Evolutionary conservation across 1,140 invertebrate genomes (phyloP).

Genomic region (Ephestia elutella): DNA sequence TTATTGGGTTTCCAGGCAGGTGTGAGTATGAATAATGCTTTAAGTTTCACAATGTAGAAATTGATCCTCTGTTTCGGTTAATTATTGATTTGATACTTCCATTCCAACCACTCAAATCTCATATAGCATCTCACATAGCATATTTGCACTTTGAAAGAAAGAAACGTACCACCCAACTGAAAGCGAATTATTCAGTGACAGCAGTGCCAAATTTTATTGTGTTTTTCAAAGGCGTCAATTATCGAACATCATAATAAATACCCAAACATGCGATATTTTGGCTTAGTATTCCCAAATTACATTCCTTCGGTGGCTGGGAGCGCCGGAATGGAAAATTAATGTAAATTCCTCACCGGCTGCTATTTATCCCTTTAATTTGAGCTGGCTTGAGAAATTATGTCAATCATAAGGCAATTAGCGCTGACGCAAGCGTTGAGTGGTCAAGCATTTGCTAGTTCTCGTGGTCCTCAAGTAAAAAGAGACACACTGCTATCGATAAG

Average conservation of each 20-base stretch:
- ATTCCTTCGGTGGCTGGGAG: constrained; percentile 15
- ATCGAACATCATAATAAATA: not conserved
- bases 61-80: no score
- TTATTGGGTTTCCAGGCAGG: constrained; percentile 1
- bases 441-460: not conserved
- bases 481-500: no score
- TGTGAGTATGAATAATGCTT: not conserved
- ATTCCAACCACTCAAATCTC: no score
- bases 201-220: no score
- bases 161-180: no score
- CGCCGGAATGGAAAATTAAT: constrained; percentile 36
- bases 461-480: no score
- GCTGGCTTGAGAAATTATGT: constrained; percentile 8
- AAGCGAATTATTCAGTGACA: no score
- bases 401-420: constrained; percentile 2
- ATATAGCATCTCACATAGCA: no score
- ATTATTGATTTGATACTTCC: no score
- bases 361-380: constrained; percentile 23
- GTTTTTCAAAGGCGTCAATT: not conserved
- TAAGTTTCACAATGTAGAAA: no score
- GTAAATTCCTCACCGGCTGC: constrained; percentile 30
- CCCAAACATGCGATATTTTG: not conserved
- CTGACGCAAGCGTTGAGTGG: not conserved
- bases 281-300: constrained; percentile 9
- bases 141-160: no score